Percentiles rank a stretch among this genome's conserved stretches.
Evolutionary conservation across 2,888 invertebrate species (phyloP).

Genomic region (Sericinus montela): DNA sequence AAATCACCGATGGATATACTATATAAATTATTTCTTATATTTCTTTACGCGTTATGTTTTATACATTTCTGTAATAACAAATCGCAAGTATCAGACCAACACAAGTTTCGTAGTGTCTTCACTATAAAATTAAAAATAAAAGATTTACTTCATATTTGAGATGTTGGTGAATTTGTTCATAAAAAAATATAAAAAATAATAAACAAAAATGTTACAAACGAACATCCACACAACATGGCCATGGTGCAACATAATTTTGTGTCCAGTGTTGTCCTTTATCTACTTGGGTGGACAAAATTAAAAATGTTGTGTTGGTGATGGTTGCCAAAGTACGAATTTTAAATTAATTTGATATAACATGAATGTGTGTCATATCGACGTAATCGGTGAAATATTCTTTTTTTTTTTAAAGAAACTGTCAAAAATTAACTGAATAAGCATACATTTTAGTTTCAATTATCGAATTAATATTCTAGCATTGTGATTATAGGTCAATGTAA

Average conservation of each 20-base stretch:
- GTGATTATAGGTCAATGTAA: no score
- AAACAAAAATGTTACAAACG: neutral
- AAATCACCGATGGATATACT: no score
- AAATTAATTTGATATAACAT: neutral
- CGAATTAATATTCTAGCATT: no score
- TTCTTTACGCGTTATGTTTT: neutral
- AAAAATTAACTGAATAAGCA: no score
- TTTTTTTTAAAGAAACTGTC: no score
- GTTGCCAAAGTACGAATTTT: conserved; percentile 10
- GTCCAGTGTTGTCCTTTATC: neutral
- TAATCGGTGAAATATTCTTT: neutral
- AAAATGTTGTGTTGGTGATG: neutral
- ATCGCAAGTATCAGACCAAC: no score
- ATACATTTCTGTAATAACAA: neutral
- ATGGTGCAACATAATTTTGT: conserved; percentile 1
- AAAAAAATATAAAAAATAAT: neutral
- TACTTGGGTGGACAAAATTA: neutral
- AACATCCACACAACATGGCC: conserved; percentile 3
- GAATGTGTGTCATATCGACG: neutral
- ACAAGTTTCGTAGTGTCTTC: no score
- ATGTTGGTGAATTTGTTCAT: conserved; percentile 4
- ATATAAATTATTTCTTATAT: no score
- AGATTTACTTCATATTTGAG: no score
- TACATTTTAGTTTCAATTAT: no score
- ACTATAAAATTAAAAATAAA: no score